Conservation (phyloP, 2,888 invertebrate genomes). For the Nowickia ferox region DNA sequence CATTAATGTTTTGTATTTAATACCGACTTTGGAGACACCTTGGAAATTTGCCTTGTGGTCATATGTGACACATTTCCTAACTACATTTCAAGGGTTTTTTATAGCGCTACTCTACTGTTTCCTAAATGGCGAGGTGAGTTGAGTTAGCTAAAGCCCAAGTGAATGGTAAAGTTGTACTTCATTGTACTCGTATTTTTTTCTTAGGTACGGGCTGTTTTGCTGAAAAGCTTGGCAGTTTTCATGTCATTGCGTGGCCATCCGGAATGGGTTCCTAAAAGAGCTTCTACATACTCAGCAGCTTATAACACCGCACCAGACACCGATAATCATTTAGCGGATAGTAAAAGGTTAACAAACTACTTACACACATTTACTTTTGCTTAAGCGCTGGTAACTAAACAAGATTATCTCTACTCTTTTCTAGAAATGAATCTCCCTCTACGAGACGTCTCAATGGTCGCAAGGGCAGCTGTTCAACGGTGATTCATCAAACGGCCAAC, state of each 20-base stretch:
- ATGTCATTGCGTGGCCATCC: slow-evolving; percentile 83
- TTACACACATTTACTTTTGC: background rate
- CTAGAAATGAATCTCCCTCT: slow-evolving; percentile 77
- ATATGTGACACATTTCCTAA: slow-evolving; percentile 90
- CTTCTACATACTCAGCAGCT: slow-evolving; percentile 82
- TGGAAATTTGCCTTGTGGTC: slow-evolving; percentile 91
- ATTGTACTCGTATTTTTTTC: background rate
- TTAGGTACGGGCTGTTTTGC: slow-evolving; percentile 83
- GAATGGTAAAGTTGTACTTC: background rate
- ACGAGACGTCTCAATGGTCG: slow-evolving; percentile 74
- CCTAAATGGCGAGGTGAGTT: slow-evolving; percentile 90
- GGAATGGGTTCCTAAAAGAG: slow-evolving; percentile 82
- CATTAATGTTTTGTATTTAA: slow-evolving; percentile 90
- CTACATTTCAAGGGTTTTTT: slow-evolving; percentile 93
- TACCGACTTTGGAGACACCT: slow-evolving; percentile 87
- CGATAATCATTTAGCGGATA: slow-evolving; percentile 77
- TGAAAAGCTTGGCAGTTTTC: slow-evolving; percentile 83
- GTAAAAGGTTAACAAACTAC: slow-evolving; percentile 75
- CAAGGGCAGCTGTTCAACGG: slow-evolving; percentile 68
- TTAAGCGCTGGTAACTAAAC: background rate
- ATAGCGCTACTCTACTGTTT: slow-evolving; percentile 92
- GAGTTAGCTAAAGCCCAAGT: background rate
- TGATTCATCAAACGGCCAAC: slow-evolving; percentile 63
- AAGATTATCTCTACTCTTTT: background rate
- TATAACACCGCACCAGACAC: slow-evolving; percentile 83